Evolutionary conservation across 2,113 vertebrate genomes (phyloP), one percentile per base, ranked within the genome.

Genomic region (Labeo catla): DNA sequence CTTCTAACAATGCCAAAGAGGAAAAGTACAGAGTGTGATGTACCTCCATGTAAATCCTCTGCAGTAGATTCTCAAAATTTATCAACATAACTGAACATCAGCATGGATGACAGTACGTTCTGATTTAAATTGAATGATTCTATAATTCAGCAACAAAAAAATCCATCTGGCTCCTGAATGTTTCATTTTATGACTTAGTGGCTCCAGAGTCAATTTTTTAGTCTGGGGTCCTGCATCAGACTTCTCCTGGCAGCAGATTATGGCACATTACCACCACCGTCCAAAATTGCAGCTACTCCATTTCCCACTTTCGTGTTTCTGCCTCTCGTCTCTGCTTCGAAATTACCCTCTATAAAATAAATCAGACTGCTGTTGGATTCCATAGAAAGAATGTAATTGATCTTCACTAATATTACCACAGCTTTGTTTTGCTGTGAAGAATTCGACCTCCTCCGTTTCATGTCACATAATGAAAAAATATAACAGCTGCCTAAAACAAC

Each of bases 391-490:
- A 87, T 23, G 23, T 89, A 91, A 94, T 91, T 88, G 89, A 92
- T 93, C 92, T 85, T 85, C 86, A 88, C 88, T 87, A 91, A 93
- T 93, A 93, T 91, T 87, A 86, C 86, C 79, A 34, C 34, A 88
- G 87, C 87, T 92, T 86, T 91, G 87, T 90, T 90, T 87, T 91
- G 89, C 87, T 88, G 90, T 84, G 86, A 84, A 49, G 16, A 59
- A 86, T 88, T 52, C 15, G 80, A 87, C 88, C 89, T 86, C 87
- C 74, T 88, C 84, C n/a, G 81, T 47, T 87, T 87, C 73, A 85
- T 88, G 90, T 89, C 83, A 88, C 86, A 82, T 92, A 93, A 94
- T 95, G 93, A 92, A 89, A 90, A 91, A 92, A 92, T 93, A 93
- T 92, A 93, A 91, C 68, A 23, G 89, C 81, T 63, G 19, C 47